Percentiles rank a stretch among this genome's conserved stretches.
Conservation (phyloP, 2,797 vertebrate species). For the Sebastes steindachneri region DNA sequence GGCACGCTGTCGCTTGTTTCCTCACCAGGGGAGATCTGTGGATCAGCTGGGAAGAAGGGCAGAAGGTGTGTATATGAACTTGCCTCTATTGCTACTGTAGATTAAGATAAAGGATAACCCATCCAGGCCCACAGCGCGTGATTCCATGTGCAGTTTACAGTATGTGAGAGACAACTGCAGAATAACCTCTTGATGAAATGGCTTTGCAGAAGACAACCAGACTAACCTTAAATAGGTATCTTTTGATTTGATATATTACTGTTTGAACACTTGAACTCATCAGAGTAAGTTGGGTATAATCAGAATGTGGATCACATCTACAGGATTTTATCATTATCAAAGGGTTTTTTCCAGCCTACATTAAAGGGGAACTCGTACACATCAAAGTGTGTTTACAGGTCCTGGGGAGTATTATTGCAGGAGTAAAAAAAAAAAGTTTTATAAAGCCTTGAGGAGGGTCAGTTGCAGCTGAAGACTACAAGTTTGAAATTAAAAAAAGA, state of each 20-base stretch:
- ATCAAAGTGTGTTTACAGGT: neutral
- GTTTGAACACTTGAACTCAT: neutral
- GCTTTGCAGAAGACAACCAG: neutral
- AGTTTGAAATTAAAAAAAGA: neutral
- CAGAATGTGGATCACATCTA: neutral
- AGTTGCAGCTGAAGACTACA: neutral
- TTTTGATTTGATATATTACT: neutral
- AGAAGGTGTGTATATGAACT: constrained; percentile 70
- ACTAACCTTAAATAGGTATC: neutral
- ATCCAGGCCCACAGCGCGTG: fast-evolving
- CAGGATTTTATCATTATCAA: neutral
- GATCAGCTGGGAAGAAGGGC: constrained; percentile 85
- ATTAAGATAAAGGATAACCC: neutral
- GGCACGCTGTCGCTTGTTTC: constrained; percentile 84
- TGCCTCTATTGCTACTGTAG: neutral
- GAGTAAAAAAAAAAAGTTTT: neutral
- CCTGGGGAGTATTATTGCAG: neutral
- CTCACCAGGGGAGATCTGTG: constrained; percentile 82
- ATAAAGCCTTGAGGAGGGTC: neutral
- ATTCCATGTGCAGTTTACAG: neutral
- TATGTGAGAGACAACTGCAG: neutral
- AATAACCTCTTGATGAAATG: neutral
- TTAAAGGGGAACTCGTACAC: neutral
- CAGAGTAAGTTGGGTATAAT: neutral
- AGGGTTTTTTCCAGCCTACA: neutral